phyloP scores from a whole-genome alignment of 2,797 vertebrate species.

The Limnodromus scolopaceus region DNA sequence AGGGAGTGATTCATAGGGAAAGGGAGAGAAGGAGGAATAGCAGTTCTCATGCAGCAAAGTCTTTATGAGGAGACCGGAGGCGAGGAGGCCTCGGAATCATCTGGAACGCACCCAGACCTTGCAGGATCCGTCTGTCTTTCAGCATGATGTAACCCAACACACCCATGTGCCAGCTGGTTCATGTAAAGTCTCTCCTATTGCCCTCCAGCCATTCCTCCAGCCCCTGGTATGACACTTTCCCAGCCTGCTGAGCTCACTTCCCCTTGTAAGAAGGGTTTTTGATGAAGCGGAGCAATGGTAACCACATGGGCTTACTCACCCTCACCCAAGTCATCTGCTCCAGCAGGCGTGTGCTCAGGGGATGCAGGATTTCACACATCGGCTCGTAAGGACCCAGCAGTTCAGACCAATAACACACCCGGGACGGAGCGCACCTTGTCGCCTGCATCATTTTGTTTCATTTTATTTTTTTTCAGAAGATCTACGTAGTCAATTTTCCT shows the following conservation, averaged over 20 bases:
- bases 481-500: slow-evolving; percentile 10
- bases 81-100: accelerated
- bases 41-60: not conserved
- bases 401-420: not conserved
- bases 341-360: not conserved
- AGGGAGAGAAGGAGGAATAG: not conserved
- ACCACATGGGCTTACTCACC: not conserved
- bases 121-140: not conserved
- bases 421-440: slow-evolving; percentile 11
- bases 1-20: not conserved
- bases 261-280: not conserved
- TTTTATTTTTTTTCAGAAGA: not conserved
- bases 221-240: not conserved
- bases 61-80: not conserved
- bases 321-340: not conserved
- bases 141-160: not conserved
- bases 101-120: not conserved
- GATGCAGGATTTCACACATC: not conserved
- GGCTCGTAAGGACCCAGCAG: not conserved
- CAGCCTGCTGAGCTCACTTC: slow-evolving; percentile 45
- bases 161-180: slow-evolving; percentile 4
- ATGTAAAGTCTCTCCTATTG: not conserved
- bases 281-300: slow-evolving; percentile 41
- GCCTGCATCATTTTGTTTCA: not conserved
- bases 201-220: not conserved